These are phyloP conservation scores for Notechis scutatus DNA, from an alignment of 2,113 vertebrate species.

Conservation along the genomic window DNA sequence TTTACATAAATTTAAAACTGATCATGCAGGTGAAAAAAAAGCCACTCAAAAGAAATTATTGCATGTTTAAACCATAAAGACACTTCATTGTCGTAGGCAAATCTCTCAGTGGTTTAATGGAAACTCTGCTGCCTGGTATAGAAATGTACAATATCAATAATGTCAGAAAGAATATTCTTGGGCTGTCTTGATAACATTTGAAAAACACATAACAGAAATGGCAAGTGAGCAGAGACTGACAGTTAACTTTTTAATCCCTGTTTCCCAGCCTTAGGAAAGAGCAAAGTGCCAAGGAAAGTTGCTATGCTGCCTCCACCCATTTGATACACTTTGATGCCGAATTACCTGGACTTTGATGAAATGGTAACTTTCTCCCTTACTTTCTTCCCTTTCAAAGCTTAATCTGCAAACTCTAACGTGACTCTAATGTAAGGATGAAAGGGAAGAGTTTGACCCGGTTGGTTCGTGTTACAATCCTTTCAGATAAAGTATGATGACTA, in stretches of 20 bases:
- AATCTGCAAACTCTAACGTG: neutral
- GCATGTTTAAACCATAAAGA: neutral
- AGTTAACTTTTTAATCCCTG: neutral
- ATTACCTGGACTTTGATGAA: neutral
- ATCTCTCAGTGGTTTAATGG: neutral
- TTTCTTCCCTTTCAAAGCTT: neutral
- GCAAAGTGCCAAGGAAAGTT: neutral
- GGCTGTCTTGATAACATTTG: neutral
- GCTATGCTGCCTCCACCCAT: too few relatives aligned
- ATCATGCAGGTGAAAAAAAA: neutral
- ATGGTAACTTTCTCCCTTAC: neutral
- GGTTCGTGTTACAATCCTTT: neutral
- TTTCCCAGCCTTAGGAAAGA: neutral
- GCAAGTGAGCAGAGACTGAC: neutral
- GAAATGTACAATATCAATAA: neutral
- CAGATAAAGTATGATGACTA: neutral
- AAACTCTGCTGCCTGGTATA: neutral
- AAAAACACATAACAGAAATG: neutral
- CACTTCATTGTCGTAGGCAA: neutral
- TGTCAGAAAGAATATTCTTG: neutral
- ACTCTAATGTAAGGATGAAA: too few relatives aligned
- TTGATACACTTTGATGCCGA: neutral
- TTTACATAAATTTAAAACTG: conserved; percentile 4
- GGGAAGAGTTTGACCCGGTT: too few relatives aligned
- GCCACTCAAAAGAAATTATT: neutral